Conservation (phyloP, 2,888 invertebrate species). For the Cyrtodaria siliqua region DNA sequence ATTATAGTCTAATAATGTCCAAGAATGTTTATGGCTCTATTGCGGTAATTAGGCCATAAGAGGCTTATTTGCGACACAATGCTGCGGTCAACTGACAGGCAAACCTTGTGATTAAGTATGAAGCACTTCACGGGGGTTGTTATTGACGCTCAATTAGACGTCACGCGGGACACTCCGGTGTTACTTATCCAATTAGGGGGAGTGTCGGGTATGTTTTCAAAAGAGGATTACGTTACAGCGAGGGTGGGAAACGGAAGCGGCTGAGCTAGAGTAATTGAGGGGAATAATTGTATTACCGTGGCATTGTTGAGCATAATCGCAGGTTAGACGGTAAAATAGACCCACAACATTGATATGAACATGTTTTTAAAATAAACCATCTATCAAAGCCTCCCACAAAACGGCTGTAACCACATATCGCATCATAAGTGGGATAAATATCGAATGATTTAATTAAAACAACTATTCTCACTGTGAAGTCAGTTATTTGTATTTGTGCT, state of each 20-base stretch:
- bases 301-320: not conserved
- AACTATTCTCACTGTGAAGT: too few species aligned
- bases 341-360: too few species aligned
- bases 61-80: constrained; percentile 27
- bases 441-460: too few species aligned
- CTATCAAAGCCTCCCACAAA: too few species aligned
- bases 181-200: constrained; percentile 50
- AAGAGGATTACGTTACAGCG: constrained; percentile 26
- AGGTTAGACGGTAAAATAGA: too few species aligned
- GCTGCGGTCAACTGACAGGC: constrained; percentile 43
- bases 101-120: constrained; percentile 49
- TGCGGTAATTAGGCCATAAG: constrained; percentile 44
- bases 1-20: constrained; percentile 7
- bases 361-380: too few species aligned
- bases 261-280: constrained; percentile 35
- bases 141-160: constrained; percentile 54
- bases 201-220: constrained; percentile 23
- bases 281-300: constrained; percentile 13
- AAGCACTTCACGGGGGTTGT: constrained; percentile 53
- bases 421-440: too few species aligned
- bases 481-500: too few species aligned
- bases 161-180: constrained; percentile 31
- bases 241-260: constrained; percentile 33
- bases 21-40: constrained; percentile 56
- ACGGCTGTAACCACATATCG: too few species aligned